Evolutionary conservation across 2,113 vertebrate species (phyloP).

Genomic region (Pogona vitticeps): DNA sequence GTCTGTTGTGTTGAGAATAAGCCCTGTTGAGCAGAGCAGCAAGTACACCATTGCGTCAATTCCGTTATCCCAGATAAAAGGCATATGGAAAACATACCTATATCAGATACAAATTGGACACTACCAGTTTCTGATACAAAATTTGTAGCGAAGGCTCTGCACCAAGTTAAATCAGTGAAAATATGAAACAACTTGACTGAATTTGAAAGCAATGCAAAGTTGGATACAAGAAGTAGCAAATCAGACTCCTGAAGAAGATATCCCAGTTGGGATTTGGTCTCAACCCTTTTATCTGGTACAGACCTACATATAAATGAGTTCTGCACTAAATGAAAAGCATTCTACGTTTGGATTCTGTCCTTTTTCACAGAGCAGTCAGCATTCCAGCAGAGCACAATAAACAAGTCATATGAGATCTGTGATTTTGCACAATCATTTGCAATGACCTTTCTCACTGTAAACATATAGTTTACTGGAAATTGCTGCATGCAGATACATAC

Average conservation of each 20-base stretch:
- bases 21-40: neutral
- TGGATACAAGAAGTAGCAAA: fast-evolving
- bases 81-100: neutral
- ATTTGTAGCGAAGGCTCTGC: neutral
- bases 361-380: neutral
- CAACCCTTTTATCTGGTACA: fast-evolving
- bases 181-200: neutral
- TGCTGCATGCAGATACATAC: neutral
- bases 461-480: neutral
- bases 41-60: neutral
- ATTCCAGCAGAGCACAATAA: neutral
- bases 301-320: neutral
- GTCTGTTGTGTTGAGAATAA: neutral
- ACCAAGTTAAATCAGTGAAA: neutral
- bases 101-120: neutral
- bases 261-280: fast-evolving
- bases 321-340: neutral
- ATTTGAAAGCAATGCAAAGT: neutral
- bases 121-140: fast-evolving
- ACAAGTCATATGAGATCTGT: neutral
- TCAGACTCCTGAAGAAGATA: neutral
- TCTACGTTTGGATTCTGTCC: fast-evolving
- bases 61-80: neutral
- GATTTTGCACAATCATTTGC: neutral
- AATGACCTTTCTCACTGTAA: neutral